Evolutionary conservation across 30 jellyfish, hydroid and myxozoan species (phyloP), one percentile per base, ranked within the genome.

Genomic region (Turritopsis dohrnii): DNA sequence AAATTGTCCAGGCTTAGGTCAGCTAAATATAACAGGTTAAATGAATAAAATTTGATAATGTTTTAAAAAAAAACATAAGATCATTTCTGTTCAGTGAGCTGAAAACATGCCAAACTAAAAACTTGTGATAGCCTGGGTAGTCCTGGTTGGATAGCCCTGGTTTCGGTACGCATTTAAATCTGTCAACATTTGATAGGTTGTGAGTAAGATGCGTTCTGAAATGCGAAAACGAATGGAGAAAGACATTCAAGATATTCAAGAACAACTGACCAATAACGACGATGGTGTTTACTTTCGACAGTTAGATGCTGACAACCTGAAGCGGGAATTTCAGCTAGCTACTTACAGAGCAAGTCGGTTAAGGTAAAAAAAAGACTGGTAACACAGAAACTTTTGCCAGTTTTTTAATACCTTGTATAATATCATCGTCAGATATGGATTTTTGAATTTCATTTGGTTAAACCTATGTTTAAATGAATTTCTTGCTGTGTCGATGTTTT

Each of bases 171-270:
- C 65, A 18, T 31, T 79, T 29, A 21, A 22, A 24, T 52, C 8
- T 27, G 8, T n/a, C 8, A n/a, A 0, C 28, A n/a, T 69, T 19
- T 69, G 20, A 4, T 28, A 92, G 98, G 95, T 88, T 19, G 81
- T 89, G 25, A 89, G 84, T 18, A 74, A 74, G 52, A 86, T 94
- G 96, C 89, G 96, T 54, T 79, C 84, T 25, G 96, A 88, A 8
- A 88, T 94, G 74, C 93, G 99, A 0, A 90, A 94, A 65, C 86
- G 96, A 29, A 94, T 94, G 99, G 99, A 94, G 74, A 77, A 84
- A 23, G 99, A 94, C 69, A 83, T 94, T 19, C 75, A 76, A 71
- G 89, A 66, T 0, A 81, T 94, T 18, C 99, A 94, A 80, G 92
- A 86, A 26, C 96, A 94, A 65, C 74, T 94, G 73, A 86, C 90